Conservation (phyloP, 1,140 invertebrate genomes). For the Drosophila pseudoananassae region DNA sequence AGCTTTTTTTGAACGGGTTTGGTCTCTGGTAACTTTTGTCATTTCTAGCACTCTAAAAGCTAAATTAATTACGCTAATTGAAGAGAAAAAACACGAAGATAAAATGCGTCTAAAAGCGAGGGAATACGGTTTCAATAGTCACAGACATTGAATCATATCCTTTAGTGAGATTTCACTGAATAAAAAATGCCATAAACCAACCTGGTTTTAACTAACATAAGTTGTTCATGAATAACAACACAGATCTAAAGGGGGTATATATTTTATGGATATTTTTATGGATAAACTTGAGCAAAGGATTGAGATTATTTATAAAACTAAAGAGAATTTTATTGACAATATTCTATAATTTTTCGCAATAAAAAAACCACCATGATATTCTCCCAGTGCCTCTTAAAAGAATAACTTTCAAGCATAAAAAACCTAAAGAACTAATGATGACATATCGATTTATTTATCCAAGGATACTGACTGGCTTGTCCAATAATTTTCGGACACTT, state of each 20-base stretch:
- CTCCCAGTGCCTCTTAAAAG: not conserved
- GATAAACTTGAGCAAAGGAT: too few relatives aligned
- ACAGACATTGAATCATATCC: too few relatives aligned
- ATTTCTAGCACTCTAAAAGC: not conserved
- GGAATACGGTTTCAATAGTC: too few relatives aligned
- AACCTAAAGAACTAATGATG: constrained; percentile 58
- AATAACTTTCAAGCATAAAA: not conserved
- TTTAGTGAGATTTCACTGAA: not conserved
- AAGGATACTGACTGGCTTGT: constrained; percentile 12
- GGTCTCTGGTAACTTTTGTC: not conserved
- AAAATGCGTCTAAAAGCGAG: not conserved
- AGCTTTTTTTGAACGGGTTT: not conserved
- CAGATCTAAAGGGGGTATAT: too few relatives aligned
- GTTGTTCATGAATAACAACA: too few relatives aligned
- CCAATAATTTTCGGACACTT: constrained; percentile 19
- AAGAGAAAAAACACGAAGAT: not conserved
- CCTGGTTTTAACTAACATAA: too few relatives aligned
- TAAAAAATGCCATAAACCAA: not conserved
- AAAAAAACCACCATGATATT: not conserved
- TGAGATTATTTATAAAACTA: too few relatives aligned
- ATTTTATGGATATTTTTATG: too few relatives aligned
- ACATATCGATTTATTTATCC: constrained; percentile 62
- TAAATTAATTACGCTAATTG: not conserved
- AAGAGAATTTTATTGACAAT: too few relatives aligned
- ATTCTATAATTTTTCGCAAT: not conserved